Conservation (phyloP, 2,797 vertebrate genomes). For the Percopsis omiscomaycus region DNA sequence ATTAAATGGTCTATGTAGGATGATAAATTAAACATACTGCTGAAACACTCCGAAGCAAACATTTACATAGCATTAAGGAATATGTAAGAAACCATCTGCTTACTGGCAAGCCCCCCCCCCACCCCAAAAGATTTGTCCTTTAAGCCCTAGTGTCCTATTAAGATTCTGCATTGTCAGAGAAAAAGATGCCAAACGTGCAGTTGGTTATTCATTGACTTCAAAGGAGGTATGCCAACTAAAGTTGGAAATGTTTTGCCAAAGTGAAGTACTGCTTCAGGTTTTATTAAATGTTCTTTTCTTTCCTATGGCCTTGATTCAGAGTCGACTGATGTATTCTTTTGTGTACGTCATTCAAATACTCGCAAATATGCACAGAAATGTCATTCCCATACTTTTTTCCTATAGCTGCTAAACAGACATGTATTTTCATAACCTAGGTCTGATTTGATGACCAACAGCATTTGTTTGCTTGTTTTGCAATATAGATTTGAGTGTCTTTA, state of each 20-base stretch:
- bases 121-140: no score
- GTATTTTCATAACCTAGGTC: slow-evolving; percentile 31
- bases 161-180: no score
- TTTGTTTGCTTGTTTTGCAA: slow-evolving; percentile 7
- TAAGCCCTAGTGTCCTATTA: no score
- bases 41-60: no score
- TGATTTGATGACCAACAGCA: slow-evolving; percentile 29
- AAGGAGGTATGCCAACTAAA: not conserved
- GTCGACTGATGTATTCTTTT: slow-evolving; percentile 47
- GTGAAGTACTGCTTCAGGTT: slow-evolving; percentile 27
- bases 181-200: no score
- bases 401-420: slow-evolving; percentile 30
- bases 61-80: no score
- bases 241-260: slow-evolving; percentile 12
- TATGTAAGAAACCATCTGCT: no score
- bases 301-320: slow-evolving; percentile 24
- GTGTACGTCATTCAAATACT: slow-evolving; percentile 17
- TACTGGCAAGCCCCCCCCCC: no score
- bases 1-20: no score
- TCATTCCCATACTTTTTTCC: slow-evolving; percentile 4
- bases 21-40: no score
- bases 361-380: slow-evolving; percentile 38
- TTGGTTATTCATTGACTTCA: no score
- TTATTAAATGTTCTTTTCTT: slow-evolving; percentile 22
- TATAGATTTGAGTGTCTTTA: slow-evolving; percentile 58